Evolutionary conservation across 1,140 invertebrate genomes (phyloP), one percentile per base, ranked within the genome.

Genomic region (Phocides pigmalion): DNA sequence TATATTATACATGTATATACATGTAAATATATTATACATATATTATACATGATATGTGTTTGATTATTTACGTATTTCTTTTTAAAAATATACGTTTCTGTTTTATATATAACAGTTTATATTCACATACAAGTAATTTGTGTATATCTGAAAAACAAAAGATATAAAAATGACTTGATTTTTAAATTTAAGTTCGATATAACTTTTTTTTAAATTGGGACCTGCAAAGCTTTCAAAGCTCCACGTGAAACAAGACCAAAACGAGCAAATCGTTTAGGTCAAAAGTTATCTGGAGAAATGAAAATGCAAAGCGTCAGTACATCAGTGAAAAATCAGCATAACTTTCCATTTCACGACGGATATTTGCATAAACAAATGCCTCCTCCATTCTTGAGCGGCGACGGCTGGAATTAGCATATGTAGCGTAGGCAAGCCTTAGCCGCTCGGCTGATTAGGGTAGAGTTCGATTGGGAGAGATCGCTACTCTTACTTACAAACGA

Each of bases 281-380:
- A 71, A 75, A 75, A 64, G 68, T 66, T 68, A 75, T 75, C 71
- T 66, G 59, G 49, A 64, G 72, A 70, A 76, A 74, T 74, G 67
- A 73, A 74, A 79, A 74, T 79, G 65, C 74, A 74, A 76, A 66
- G 20, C 63, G 66, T 63, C 37, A 42, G 67, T 62, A 63, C 74
- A 79, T 81, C 79, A 81, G 74, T 77, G 74, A 73, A 74, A 81
- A 77, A 79, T 81, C 76, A 74, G 66, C 78, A 81, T 75, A 77
- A 75, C 74, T 79, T 67, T 81, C 76, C 71, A 74, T 76, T 79
- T 76, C 74, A 68, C 73, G 69, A 59, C 62, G 51, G 25, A 9
- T 9, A 79, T 81, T 81, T 74, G 65, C 79, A 81, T 81, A 81
- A 72, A 78, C 70, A 74, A 80, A 80, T 78, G 68, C 77, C 78